Base-by-base conservation (phyloP, 2,113 vertebrate species). In the Pagrus major region DNA sequence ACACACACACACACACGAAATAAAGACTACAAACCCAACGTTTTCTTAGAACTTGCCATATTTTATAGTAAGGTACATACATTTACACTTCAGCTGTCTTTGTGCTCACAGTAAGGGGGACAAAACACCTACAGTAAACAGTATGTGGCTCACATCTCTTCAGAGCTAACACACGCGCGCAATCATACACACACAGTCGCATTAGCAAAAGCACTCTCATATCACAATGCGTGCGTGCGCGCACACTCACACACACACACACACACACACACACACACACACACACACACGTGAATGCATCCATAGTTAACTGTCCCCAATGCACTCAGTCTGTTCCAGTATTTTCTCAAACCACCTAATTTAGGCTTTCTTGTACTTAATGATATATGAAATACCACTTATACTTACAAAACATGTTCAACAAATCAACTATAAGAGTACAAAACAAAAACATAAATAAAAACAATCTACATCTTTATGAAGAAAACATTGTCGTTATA, bases 31-130 rank as follows among this genome's bases (percentile, higher is more conserved):
- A 88, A 64, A 85, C 39, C 61, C 80, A 12, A 2, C 47, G 52
- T 47, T 84, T 94, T 88, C 59, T 93, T 84, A 90, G 93, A 93
- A 91, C 89, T 93, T 94, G 92, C 90, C 87, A 91, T 87, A 56
- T 94, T 95, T 95, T 94, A 94, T 95, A 93, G 72, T 93, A 93
- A 93, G 87, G 80, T 94, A 94, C 91, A 93, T 87, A 92, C 91
- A 94, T 88, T 85, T 92, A 92, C 87, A 95, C 92, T 90, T 93
- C 91, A 90, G 79, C 93, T 91, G 80, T 88, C 90, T 87, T 94
- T 94, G 93, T 94, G 94, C 94, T 96, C 94, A 94, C 89, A 91
- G 90, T 92, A 74, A 92, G 64, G 82, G 90, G 88, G 82, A 89
- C 85, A 81, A 84, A 91, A 92, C 90, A 92, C 75, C 70, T 39